Percentiles rank a stretch among this genome's conserved stretches.
Conservation (phyloP, 2,797 vertebrate species). For the Hyperoplus immaculatus region DNA sequence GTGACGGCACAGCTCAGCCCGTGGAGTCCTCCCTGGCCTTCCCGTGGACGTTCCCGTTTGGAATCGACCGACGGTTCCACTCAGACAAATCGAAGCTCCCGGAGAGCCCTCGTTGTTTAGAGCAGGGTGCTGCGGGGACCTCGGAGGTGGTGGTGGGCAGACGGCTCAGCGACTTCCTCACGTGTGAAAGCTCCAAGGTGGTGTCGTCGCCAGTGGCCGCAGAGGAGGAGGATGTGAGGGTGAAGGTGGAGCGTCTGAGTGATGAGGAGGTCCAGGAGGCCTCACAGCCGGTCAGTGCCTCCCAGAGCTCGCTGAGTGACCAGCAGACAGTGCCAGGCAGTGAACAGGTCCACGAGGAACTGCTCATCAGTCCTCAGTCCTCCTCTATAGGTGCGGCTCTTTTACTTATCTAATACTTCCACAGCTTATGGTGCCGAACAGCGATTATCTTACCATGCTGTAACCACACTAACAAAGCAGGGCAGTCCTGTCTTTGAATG, state of each 20-base stretch:
- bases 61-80: slow-evolving; percentile 94
- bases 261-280: slow-evolving; percentile 98
- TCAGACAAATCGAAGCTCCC: slow-evolving; percentile 94
- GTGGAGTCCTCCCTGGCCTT: slow-evolving; percentile 97
- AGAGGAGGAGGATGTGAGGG: slow-evolving; percentile 93
- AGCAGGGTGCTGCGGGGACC: slow-evolving; percentile 75
- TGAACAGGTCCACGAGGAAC: slow-evolving; percentile 96
- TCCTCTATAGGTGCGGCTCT: slow-evolving; percentile 92
- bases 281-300: slow-evolving; percentile 94
- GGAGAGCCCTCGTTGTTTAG: slow-evolving; percentile 93
- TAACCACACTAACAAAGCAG: background rate
- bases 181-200: slow-evolving; percentile 94
- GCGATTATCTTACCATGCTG: background rate
- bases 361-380: slow-evolving; percentile 96
- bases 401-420: background rate
- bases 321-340: slow-evolving; percentile 97
- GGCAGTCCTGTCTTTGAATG: background rate
- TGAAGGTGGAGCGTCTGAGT: slow-evolving; percentile 97
- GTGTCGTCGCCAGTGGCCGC: slow-evolving; percentile 84
- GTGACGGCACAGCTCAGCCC: slow-evolving; percentile 91
- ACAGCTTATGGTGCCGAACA: background rate
- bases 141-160: slow-evolving; percentile 85
- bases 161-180: slow-evolving; percentile 91
- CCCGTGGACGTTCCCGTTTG: slow-evolving; percentile 98
- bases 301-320: slow-evolving; percentile 97